Conservation (phyloP, 2,888 invertebrate genomes). For the Aphodius granarius region DNA sequence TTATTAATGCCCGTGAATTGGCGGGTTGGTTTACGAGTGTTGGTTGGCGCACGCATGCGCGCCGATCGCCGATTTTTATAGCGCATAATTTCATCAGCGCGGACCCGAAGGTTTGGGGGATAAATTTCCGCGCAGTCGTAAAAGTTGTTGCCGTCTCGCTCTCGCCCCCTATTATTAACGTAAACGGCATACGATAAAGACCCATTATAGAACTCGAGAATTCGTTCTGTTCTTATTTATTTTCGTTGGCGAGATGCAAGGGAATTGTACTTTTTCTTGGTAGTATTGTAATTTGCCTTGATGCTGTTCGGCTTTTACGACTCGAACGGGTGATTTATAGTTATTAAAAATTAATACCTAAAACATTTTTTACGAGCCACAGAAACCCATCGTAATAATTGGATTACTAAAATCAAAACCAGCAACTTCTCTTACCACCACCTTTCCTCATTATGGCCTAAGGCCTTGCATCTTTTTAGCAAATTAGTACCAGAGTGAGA, state of each 20-base stretch:
- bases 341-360: constrained; percentile 12
- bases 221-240: constrained; percentile 1
- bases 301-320: constrained; percentile 14
- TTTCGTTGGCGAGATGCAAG: not conserved
- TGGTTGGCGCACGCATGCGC: not conserved
- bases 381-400: not conserved
- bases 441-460: not conserved
- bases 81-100: constrained; percentile 12
- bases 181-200: not conserved
- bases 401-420: not conserved
- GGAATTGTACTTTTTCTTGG: constrained; percentile 12
- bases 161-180: not conserved
- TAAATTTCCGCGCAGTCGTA: not conserved
- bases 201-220: not conserved
- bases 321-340: constrained; percentile 1
- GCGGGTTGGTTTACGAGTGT: not conserved
- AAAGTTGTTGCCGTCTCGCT: not conserved
- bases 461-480: too few relatives aligned
- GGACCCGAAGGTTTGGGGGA: not conserved
- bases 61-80: not conserved
- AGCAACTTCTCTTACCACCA: not conserved
- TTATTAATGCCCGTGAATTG: not conserved
- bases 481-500: too few relatives aligned
- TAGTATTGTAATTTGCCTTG: constrained; percentile 10
- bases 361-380: not conserved